These are phyloP conservation scores for Pseudolycoriella hygida DNA, from an alignment of 2,888 invertebrate species.

Conservation along the genomic window DNA sequence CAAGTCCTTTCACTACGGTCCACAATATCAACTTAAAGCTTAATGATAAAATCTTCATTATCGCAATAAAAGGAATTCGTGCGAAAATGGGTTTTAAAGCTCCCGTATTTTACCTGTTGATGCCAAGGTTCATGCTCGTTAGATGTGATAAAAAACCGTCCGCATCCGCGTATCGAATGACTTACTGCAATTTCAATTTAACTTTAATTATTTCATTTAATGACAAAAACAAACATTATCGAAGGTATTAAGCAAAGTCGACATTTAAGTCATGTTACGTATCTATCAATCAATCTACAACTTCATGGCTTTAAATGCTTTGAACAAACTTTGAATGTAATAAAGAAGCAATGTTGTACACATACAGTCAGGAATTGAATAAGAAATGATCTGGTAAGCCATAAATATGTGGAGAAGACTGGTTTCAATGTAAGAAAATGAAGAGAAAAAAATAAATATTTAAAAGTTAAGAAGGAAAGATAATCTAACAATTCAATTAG, in stretches of 20 bases:
- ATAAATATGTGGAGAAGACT: not conserved
- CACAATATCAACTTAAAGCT: too few species aligned
- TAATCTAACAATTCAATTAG: constrained; percentile 5
- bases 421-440: not conserved
- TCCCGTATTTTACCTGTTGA: too few species aligned
- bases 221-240: constrained; percentile 4
- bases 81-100: too few species aligned
- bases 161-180: too few species aligned
- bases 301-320: constrained; percentile 2
- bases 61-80: too few species aligned
- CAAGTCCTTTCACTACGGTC: too few species aligned
- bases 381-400: not conserved
- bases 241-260: constrained; percentile 3
- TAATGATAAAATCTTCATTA: too few species aligned
- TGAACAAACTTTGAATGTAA: not conserved
- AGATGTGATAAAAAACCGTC: too few species aligned
- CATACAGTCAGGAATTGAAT: not conserved
- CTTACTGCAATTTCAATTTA: constrained; percentile 3
- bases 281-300: constrained; percentile 5
- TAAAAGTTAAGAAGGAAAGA: constrained; percentile 1
- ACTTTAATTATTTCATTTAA: constrained; percentile 4
- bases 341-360: constrained; percentile 1
- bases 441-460: not conserved
- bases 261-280: constrained; percentile 4
- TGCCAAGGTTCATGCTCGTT: too few species aligned